A percentile compares a stretch with the other conserved stretches of the same genome.
phyloP scores from a whole-genome alignment of 64 coral and sea anemone species.

The Cladopsammia gracilis region DNA sequence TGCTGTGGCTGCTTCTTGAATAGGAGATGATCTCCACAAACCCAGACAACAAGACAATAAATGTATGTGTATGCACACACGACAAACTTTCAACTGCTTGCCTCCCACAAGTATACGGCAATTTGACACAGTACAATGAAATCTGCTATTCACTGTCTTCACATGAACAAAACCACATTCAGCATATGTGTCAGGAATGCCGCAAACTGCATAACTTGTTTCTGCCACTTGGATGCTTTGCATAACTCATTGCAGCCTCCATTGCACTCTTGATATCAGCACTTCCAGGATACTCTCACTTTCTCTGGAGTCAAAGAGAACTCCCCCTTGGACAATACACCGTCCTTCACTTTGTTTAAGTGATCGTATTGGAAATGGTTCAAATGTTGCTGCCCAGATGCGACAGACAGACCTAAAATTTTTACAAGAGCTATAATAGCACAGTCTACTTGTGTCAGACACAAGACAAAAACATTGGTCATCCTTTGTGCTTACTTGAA shows the following conservation, averaged over 20 bases:
- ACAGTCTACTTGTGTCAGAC: not conserved
- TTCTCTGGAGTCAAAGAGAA: not conserved
- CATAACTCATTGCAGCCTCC: not conserved
- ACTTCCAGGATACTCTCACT: not conserved
- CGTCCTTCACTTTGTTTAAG: not conserved
- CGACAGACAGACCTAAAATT: not conserved
- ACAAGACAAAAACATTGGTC: not conserved
- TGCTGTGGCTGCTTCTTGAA: not conserved
- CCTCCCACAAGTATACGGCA: not conserved
- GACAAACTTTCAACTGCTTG: not conserved
- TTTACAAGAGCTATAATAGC: not conserved
- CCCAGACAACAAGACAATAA: constrained; percentile 3
- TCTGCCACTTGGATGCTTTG: not conserved
- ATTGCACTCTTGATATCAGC: not conserved
- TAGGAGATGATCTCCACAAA: not conserved
- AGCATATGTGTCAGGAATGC: constrained; percentile 9
- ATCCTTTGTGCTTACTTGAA: not conserved
- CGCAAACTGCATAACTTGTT: not conserved
- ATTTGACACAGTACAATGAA: not conserved
- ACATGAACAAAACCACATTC: not conserved
- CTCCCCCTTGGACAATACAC: not conserved
- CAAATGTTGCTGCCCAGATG: not conserved
- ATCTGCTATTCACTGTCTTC: not conserved
- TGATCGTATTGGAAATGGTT: not conserved
- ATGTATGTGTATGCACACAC: not conserved